Conservation (phyloP, 2,888 invertebrate species). For the Operophtera brumata region DNA sequence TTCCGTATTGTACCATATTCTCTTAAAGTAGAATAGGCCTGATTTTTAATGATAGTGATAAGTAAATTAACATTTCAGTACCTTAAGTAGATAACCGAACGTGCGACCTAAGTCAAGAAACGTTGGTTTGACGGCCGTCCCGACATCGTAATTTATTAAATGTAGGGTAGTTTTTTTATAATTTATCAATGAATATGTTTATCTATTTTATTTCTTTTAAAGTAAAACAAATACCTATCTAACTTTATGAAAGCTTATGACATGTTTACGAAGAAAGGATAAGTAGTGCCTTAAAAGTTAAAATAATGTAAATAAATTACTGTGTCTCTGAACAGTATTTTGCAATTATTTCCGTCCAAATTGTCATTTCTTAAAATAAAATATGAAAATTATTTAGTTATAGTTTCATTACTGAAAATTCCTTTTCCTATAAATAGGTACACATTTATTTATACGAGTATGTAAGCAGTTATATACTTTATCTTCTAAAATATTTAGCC, state of each 20-base stretch:
- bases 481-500: no score
- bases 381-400: constrained; percentile 17
- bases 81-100: constrained; percentile 79
- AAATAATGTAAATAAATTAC: constrained; percentile 51
- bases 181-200: constrained; percentile 71
- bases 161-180: constrained; percentile 72
- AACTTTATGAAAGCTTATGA: constrained; percentile 56
- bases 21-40: constrained; percentile 72
- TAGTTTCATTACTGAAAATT: constrained; percentile 19
- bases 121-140: constrained; percentile 80
- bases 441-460: no score
- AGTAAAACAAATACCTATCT: constrained; percentile 60
- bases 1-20: constrained; percentile 78
- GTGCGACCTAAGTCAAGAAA: constrained; percentile 80
- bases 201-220: constrained; percentile 67
- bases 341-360: constrained; percentile 59
- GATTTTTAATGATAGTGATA: constrained; percentile 74
- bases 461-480: no score
- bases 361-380: constrained; percentile 66
- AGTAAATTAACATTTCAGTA: constrained; percentile 75
- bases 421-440: neutral
- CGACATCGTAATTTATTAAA: constrained; percentile 80
- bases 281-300: constrained; percentile 63
- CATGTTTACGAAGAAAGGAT: constrained; percentile 47
- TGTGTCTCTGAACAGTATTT: constrained; percentile 39